Evolutionary conservation across 2,888 invertebrate genomes (phyloP).

Genomic region (Rhodophaea formosa): DNA sequence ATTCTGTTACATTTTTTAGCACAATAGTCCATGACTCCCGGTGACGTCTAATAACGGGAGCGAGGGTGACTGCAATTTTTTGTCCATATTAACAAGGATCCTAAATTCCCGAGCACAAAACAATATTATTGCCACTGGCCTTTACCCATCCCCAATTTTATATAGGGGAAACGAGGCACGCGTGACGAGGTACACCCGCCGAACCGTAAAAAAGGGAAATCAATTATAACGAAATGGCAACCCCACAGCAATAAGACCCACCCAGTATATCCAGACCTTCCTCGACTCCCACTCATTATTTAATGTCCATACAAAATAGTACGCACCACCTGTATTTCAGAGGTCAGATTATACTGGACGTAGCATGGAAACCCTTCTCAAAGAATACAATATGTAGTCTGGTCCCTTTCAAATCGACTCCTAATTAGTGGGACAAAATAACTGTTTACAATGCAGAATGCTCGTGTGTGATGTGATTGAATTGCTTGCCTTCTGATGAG

Average conservation of each 20-base stretch:
- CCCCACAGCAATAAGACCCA: slow-evolving; percentile 43
- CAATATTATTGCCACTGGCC: slow-evolving; percentile 36
- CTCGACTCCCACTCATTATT: slow-evolving; percentile 22
- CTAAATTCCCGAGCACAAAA: slow-evolving; percentile 22
- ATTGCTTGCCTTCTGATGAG: not conserved
- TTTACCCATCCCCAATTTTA: slow-evolving; percentile 49
- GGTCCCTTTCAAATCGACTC: slow-evolving; percentile 61
- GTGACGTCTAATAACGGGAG: not conserved
- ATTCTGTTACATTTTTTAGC: not conserved
- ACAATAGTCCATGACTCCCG: slow-evolving; percentile 1
- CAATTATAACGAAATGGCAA: slow-evolving; percentile 75
- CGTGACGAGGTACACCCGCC: slow-evolving; percentile 59
- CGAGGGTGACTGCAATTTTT: slow-evolving; percentile 15
- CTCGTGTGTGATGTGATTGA: not conserved
- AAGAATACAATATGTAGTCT: slow-evolving; percentile 62
- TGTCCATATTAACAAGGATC: slow-evolving; percentile 23
- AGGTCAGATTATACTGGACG: slow-evolving; percentile 42
- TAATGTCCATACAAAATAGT: slow-evolving; percentile 29
- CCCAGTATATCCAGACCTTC: slow-evolving; percentile 45
- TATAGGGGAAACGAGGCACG: slow-evolving; percentile 46
- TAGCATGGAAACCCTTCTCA: slow-evolving; percentile 44
- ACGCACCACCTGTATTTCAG: slow-evolving; percentile 31
- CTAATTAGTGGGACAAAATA: slow-evolving; percentile 63
- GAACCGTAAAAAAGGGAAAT: slow-evolving; percentile 76
- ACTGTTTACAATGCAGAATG: slow-evolving; percentile 35